Evolutionary conservation across 2,888 invertebrate genomes (phyloP), one percentile per base, ranked within the genome.

Genomic region (Caradrina kadenii): DNA sequence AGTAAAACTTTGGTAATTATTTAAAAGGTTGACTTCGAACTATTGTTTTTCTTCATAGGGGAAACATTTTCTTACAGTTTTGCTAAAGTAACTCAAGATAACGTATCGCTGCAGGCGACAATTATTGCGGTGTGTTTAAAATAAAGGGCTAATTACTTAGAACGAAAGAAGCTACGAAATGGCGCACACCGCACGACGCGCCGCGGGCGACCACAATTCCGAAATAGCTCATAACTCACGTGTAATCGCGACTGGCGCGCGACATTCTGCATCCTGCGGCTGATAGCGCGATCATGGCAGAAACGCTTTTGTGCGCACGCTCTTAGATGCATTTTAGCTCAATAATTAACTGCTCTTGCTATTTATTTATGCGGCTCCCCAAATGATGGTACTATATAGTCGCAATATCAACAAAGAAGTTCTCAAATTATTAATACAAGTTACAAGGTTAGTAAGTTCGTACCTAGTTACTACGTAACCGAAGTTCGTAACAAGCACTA

Each of bases 171-270:
- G 80, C 74, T 73, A 53, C 60, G 79, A 79, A 79, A 65, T 56
- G 73, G 76, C 64, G 80, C 69, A 68, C 75, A 80, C 79, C 74
- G 79, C 72, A 62, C 76, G 76, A 79, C 78, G 78, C 82, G 89
- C 90, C 88, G 89, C 89, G 86, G 88, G 89, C 90, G 76, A 87
- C 88, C 89, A 88, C 88, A 88, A 89, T 89, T 90, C 90, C 89
- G 88, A 85, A 88, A 90, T 87, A 87, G 87, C 89, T 92, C 92
- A 93, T 94, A 93, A 93, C 88, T 94, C 93, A 93, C 86, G 85
- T 85, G 90, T 93, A 93, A 92, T 93, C 92, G 89, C 85, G 85
- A 87, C 85, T 83, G 87, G 84, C 84, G 85, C 84, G 87, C 88
- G 89, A 89, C 89, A 86, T 83, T 86, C 87, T 90, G 93, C 94